These are phyloP conservation scores for Smittia sp. DNA, from an alignment of 2,888 invertebrate genomes.

Conservation along the genomic window DNA sequence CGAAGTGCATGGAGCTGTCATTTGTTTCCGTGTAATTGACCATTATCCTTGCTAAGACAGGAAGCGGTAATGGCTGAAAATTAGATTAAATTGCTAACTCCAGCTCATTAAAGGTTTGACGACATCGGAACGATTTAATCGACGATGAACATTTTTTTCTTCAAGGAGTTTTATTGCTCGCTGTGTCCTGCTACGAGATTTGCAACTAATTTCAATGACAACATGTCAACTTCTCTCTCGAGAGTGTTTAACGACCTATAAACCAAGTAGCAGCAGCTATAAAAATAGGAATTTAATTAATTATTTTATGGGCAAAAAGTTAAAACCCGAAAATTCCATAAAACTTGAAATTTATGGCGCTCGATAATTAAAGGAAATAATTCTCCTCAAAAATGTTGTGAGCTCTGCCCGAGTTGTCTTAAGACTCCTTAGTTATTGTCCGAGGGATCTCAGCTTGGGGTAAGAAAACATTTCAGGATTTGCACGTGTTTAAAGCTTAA, in stretches of 20 bases:
- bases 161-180: conserved; percentile 10
- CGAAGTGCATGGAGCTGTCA: conserved; percentile 9
- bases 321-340: conserved; percentile 23
- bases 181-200: not conserved
- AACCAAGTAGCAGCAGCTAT: not conserved
- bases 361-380: conserved; percentile 21
- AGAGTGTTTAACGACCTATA: conserved; percentile 1
- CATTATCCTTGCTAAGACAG: conserved; percentile 14
- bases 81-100: conserved; percentile 27
- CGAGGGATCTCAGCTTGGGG: not conserved
- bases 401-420: not conserved
- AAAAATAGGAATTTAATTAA: conserved; percentile 25
- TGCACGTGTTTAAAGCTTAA: conserved; percentile 18
- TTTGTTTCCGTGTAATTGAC: conserved; percentile 10
- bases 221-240: conserved; percentile 8
- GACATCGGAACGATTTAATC: not conserved
- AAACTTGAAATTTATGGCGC: conserved; percentile 5
- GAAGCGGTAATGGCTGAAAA: conserved; percentile 24
- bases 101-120: not conserved
- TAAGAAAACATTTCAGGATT: not conserved
- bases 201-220: conserved; percentile 13
- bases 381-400: conserved; percentile 17
- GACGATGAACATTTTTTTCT: not conserved
- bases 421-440: not conserved
- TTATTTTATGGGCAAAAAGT: conserved; percentile 18